Conservation (phyloP, 2,113 vertebrate genomes). For the Paradoxurus hermaphroditus region DNA sequence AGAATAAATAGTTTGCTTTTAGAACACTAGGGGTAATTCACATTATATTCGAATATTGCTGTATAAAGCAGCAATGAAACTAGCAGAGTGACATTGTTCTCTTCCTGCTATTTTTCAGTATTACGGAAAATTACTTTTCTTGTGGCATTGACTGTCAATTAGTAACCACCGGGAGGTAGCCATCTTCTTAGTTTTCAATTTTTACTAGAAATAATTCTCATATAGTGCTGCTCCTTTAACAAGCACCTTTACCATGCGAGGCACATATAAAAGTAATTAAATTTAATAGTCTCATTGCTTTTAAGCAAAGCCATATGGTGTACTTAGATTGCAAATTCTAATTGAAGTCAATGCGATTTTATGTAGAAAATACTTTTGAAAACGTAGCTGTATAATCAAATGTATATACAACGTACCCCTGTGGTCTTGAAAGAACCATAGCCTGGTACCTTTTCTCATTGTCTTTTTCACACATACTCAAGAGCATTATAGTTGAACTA, state of each 20-base stretch:
- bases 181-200: conserved; percentile 60
- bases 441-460: conserved; percentile 27
- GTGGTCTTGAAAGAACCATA: conserved; percentile 48
- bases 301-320: conserved; percentile 78
- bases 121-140: conserved; percentile 63
- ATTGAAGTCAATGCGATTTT: conserved; percentile 77
- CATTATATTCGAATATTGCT: background rate
- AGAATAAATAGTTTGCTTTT: conserved; percentile 8
- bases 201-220: conserved; percentile 64
- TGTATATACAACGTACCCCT: conserved; percentile 43
- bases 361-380: conserved; percentile 67
- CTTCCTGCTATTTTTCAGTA: conserved; percentile 59
- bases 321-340: conserved; percentile 75
- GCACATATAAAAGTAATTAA: conserved; percentile 74
- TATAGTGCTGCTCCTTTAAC: conserved; percentile 61
- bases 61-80: conserved; percentile 34
- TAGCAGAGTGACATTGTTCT: conserved; percentile 52
- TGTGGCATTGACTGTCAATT: conserved; percentile 62
- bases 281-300: conserved; percentile 79
- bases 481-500: conserved; percentile 12
- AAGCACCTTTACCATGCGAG: conserved; percentile 72
- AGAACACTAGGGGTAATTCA: background rate
- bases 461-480: conserved; percentile 44
- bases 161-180: conserved; percentile 62
- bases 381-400: conserved; percentile 66